Evolutionary conservation across 2,113 vertebrate species (phyloP), one percentile per base, ranked within the genome.

Genomic region (Zingel zingel): DNA sequence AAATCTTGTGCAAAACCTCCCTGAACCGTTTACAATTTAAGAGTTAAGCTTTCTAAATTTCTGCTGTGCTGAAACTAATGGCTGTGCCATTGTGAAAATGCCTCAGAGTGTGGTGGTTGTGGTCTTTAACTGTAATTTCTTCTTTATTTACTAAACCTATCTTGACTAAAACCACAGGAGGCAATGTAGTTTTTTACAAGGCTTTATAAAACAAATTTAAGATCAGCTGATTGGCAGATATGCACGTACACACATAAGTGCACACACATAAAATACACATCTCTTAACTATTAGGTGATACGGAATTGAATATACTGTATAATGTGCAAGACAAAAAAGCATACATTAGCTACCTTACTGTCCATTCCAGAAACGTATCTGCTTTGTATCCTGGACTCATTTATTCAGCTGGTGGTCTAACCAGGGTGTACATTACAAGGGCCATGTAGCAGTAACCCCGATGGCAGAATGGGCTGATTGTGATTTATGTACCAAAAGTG

Each of bases 401-500:
- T 89, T 87, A 90, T 90, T 86, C 82, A 79, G 74, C 81, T 6
- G 78, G 80, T 88, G 91, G 89, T 91, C 87, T 86, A 90, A 92
- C 69, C 85, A 90, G 87, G 76, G 54, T 83, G 83, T 84, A 91
- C 91, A 94, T 93, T 91, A 93, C 89, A 91, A 67, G 86, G 88
- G 88, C 86, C 88, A 89, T 89, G 86, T 88, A 91, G 89, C 92
- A 89, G 90, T 90, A 91, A 95, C 92, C 91, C 93, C 93, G 84
- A 92, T 91, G 91, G 90, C 93, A 93, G 86, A 92, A 86, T 80
- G 85, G 88, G 83, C 93, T 93, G 85, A 91, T 92, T 77, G 92
- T 94, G 94, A 95, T 95, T 94, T 93, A 95, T 95, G 90, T 89
- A 85, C 83, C 87, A 86, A 83, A 91, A 90, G 85, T 90, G 85